phyloP scores from a whole-genome alignment of 2,113 vertebrate genomes.

The Chionis minor region DNA sequence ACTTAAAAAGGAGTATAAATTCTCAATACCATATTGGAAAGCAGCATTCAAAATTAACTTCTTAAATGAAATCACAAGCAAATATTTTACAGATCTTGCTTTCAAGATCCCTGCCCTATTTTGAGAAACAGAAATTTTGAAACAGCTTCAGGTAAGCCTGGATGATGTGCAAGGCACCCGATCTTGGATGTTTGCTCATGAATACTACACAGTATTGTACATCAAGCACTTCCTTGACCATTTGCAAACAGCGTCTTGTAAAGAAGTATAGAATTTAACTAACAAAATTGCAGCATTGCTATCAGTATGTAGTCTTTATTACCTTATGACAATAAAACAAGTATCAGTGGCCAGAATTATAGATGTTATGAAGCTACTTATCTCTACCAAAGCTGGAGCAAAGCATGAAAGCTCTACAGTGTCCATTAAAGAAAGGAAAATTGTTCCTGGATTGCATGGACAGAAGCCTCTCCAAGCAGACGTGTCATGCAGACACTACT shows the following conservation, averaged over 20 bases:
- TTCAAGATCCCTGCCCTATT: neutral
- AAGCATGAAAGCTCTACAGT: neutral
- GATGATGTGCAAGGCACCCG: neutral
- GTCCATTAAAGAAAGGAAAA: neutral
- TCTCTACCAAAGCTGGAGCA: neutral
- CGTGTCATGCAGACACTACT: neutral
- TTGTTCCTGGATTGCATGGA: accelerated
- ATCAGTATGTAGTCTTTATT: neutral
- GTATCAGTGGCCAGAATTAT: neutral
- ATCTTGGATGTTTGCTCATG: neutral
- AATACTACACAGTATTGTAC: neutral
- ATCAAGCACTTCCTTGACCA: neutral
- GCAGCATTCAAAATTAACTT: neutral
- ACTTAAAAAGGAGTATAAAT: neutral
- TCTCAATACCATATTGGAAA: neutral
- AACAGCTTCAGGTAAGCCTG: neutral
- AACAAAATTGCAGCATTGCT: neutral
- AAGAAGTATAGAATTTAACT: neutral
- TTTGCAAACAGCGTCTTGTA: neutral
- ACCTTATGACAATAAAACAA: neutral
- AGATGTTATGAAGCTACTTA: neutral
- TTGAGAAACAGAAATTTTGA: neutral
- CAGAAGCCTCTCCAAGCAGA: neutral
- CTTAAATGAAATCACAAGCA: neutral
- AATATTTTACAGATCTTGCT: neutral